phyloP scores from a whole-genome alignment of 2,797 vertebrate species.

The Megalops cyprinoides region DNA sequence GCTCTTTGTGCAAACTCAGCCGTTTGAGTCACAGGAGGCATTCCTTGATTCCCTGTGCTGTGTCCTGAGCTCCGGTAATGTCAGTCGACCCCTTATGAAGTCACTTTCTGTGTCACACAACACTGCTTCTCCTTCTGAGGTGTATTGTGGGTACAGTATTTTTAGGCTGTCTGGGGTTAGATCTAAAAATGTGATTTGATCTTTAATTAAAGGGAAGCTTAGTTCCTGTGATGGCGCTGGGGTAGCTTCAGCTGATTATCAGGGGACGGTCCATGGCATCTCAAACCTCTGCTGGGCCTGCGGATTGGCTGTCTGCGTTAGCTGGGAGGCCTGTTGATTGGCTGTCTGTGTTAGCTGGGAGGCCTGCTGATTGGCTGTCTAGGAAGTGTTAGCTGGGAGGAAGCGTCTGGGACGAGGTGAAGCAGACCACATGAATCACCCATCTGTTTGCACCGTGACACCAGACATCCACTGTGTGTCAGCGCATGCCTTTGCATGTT shows the following conservation, averaged over 20 bases:
- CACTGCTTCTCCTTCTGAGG: background rate
- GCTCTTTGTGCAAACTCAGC: background rate
- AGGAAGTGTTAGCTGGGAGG: background rate
- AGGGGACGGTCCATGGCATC: no score
- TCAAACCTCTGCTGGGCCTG: no score
- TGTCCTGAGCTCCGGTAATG: no score
- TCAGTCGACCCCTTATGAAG: no score
- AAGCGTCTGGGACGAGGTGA: background rate
- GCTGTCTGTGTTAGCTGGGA: no score
- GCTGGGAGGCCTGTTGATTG: no score
- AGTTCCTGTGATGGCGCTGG: background rate
- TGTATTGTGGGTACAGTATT: background rate
- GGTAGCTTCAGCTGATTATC: no score
- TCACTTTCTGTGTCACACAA: background rate
- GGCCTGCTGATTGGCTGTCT: no score
- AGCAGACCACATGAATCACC: slow-evolving; percentile 6
- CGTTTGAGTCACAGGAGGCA: background rate
- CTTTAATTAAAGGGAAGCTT: background rate
- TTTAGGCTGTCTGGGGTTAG: no score
- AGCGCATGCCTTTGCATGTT: background rate
- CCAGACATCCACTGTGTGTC: background rate
- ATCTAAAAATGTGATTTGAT: background rate
- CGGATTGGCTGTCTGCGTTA: no score
- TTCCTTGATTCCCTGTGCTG: background rate
- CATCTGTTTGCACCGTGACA: background rate